Evolutionary conservation across 2,888 invertebrate genomes (phyloP), one percentile per base, ranked within the genome.

Genomic region (Chymomyza amoena): DNA sequence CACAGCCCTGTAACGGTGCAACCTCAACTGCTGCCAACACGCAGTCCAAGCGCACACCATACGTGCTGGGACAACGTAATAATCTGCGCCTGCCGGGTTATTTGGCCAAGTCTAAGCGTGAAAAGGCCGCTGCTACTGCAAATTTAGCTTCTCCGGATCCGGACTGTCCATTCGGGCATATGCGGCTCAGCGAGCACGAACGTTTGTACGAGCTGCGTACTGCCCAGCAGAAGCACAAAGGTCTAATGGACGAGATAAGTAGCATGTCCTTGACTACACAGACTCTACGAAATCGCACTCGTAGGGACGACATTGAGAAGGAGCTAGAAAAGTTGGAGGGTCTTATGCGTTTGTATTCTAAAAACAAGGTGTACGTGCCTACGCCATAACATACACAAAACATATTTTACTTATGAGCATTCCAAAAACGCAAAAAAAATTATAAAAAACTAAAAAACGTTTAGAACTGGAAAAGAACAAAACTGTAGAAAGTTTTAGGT

Each of bases 281-380:
- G 91, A 98, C 98, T 0, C 92, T 97, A 68, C 93, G 96, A 85
- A 95, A 97, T 89, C 94, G 95, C 66, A 95, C 94, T 78, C 93
- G 95, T 69, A 97, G 97, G 92, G 95, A 96, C 91, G 96, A 97
- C 87, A 93, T 98, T 51, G 98, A 98, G 89, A 95, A 95, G 75
- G 96, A 97, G 90, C 92, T 98, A 9, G 94, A 95, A 64, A 95
- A 96, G 88, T 93, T 98, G 39, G 98, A 98, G 89, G 96, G 97
- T 88, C 97, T 96, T 51, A 97, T 98, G 81, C 96, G 96, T 91
- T 96, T 97, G 68, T 98, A 97, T 92, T 97, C 97, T 1, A 94
- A 97, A 84, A 95, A 96, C 1, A 97, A 97, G 92, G 97, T 98
- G 36, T 98, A 95, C 90, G 95, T 97, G 13, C 39, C 13, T 10